Evolutionary conservation across 2,888 invertebrate species (phyloP).

Genomic region (Lissocephala sabroskyi): DNA sequence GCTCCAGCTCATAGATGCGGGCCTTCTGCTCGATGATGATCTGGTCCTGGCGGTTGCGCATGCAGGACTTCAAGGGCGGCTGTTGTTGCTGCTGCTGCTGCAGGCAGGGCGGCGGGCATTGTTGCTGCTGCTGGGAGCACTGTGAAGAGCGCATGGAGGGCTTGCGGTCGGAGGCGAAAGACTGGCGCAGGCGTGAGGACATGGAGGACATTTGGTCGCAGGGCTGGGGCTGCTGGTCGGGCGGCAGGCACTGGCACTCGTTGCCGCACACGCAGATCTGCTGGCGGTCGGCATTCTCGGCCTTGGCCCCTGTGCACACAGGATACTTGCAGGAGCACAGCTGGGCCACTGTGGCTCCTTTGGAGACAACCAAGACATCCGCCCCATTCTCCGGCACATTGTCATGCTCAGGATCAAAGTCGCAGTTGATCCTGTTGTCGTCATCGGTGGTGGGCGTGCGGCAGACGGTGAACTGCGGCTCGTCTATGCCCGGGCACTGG

Average conservation of each 20-base stretch:
- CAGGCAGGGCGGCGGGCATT: too few species aligned
- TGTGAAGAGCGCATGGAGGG: too few species aligned
- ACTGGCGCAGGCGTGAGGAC: background rate
- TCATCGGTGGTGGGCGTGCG: constrained; percentile 9
- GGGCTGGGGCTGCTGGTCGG: background rate
- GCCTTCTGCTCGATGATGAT: constrained; percentile 14
- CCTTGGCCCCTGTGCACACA: background rate
- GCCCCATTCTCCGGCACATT: constrained; percentile 1
- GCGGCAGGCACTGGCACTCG: too few species aligned
- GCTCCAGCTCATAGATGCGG: constrained; percentile 31
- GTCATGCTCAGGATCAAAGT: too few species aligned
- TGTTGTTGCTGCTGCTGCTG: too few species aligned
- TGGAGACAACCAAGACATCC: constrained; percentile 24
- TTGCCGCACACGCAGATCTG: too few species aligned
- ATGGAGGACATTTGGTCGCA: background rate
- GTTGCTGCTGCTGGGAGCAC: too few species aligned
- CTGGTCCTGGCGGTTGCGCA: background rate
- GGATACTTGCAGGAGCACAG: background rate
- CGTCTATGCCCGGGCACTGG: constrained; percentile 27
- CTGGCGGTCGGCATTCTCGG: background rate
- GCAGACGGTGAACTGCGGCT: constrained; percentile 25
- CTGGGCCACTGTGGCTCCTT: background rate
- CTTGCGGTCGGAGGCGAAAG: background rate
- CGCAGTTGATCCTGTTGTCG: too few species aligned
- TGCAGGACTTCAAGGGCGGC: too few species aligned